These are phyloP conservation scores for Mythimna albipuncta DNA, from an alignment of 2,888 invertebrate species.

Conservation along the genomic window DNA sequence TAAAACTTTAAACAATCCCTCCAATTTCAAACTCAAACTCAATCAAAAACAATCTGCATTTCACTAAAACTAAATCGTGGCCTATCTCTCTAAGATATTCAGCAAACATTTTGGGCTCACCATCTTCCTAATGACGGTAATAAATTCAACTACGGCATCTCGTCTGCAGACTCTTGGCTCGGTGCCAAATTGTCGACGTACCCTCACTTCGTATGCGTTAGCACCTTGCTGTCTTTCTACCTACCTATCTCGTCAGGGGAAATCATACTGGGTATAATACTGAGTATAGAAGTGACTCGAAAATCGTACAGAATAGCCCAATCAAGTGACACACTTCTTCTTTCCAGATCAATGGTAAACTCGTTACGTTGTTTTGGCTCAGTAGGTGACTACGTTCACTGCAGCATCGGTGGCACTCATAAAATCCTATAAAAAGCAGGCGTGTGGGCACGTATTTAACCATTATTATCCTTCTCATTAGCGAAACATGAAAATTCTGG, in stretches of 20 bases:
- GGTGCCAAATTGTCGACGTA: conserved; percentile 54
- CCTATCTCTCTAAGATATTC: conserved; percentile 40
- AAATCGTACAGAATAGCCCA: too few relatives aligned
- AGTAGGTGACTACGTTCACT: too few relatives aligned
- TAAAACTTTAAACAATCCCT: background rate
- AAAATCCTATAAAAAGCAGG: too few relatives aligned
- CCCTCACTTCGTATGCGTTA: conserved; percentile 44
- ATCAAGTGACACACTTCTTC: too few relatives aligned
- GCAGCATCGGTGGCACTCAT: too few relatives aligned
- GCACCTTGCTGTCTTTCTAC: conserved; percentile 32
- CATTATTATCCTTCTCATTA: too few relatives aligned
- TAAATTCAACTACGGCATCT: conserved; percentile 58
- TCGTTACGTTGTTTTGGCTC: too few relatives aligned
- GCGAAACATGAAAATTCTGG: too few relatives aligned
- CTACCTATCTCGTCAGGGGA: conserved; percentile 8
- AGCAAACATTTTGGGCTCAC: conserved; percentile 40
- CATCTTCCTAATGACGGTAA: conserved; percentile 44
- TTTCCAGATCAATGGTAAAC: too few relatives aligned
- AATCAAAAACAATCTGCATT: conserved; percentile 32
- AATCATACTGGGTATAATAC: conserved; percentile 9
- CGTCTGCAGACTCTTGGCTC: conserved; percentile 47
- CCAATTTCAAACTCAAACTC: conserved; percentile 8
- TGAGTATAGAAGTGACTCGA: background rate
- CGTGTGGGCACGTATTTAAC: too few relatives aligned
- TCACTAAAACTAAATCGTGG: conserved; percentile 20